Evolutionary conservation across 2,113 vertebrate genomes (phyloP).

Genomic region (Xyliphius kryptos): DNA sequence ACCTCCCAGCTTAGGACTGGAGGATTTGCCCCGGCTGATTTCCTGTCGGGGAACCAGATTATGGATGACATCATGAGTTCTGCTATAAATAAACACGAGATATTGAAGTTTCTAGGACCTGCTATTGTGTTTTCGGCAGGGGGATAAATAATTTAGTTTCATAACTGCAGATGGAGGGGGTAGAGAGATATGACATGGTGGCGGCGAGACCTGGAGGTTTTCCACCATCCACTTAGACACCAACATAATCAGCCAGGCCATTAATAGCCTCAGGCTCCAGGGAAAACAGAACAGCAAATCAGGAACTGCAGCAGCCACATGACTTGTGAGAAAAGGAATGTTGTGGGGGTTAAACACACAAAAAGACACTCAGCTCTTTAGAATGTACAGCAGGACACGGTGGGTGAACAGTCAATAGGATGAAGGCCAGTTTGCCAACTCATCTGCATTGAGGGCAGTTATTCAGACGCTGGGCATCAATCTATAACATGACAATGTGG

Average conservation of each 20-base stretch:
- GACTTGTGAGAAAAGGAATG: slow-evolving; percentile 50
- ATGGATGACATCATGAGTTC: background rate
- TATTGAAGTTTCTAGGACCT: background rate
- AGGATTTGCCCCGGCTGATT: slow-evolving; percentile 13
- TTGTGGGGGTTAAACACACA: slow-evolving; percentile 36
- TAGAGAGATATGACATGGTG: background rate
- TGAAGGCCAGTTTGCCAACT: slow-evolving; percentile 34
- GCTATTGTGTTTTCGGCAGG: background rate
- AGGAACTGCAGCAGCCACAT: slow-evolving; percentile 34
- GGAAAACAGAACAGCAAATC: slow-evolving; percentile 36
- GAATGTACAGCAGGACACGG: slow-evolving; percentile 19
- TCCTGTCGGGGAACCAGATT: slow-evolving; percentile 13
- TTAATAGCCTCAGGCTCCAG: slow-evolving; percentile 42
- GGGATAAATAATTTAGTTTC: slow-evolving; percentile 27
- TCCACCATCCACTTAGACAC: slow-evolving; percentile 37
- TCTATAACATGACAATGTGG: slow-evolving; percentile 3
- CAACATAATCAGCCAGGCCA: slow-evolving; percentile 44
- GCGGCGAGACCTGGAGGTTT: slow-evolving; percentile 28
- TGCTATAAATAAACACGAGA: background rate
- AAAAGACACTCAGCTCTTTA: slow-evolving; percentile 3
- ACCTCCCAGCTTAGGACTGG: slow-evolving; percentile 14
- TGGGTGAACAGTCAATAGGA: slow-evolving; percentile 33
- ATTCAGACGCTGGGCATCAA: slow-evolving; percentile 12
- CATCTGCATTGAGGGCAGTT: slow-evolving; percentile 18
- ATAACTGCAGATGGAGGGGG: slow-evolving; percentile 14